phyloP scores from a whole-genome alignment of 2,113 vertebrate species.

The Oreocharis arfaki region DNA sequence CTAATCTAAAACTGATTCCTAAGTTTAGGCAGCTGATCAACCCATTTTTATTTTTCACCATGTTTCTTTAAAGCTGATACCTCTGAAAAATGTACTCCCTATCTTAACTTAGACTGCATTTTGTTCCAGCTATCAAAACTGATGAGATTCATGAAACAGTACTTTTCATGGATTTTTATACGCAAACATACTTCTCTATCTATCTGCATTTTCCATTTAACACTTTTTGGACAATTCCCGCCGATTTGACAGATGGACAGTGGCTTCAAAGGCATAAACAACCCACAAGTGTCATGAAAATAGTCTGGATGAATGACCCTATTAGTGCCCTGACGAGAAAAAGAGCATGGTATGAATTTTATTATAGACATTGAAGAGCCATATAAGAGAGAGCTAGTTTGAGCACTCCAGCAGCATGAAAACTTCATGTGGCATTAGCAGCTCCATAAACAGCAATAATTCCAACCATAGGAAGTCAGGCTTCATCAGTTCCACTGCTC shows the following conservation, averaged over 20 bases:
- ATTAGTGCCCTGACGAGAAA: background rate
- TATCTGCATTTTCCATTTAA: background rate
- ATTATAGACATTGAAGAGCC: background rate
- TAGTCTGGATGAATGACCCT: background rate
- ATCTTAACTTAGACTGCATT: background rate
- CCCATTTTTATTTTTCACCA: background rate
- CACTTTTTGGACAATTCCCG: background rate
- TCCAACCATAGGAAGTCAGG: background rate
- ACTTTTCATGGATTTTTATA: background rate
- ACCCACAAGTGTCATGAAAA: background rate
- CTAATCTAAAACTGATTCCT: no score
- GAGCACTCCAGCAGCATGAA: background rate
- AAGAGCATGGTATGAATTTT: background rate
- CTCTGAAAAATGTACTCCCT: background rate
- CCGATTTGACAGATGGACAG: background rate
- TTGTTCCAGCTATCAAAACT: background rate
- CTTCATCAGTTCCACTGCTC: background rate
- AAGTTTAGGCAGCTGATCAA: background rate
- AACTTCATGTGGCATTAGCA: background rate
- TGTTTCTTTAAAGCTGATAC: background rate
- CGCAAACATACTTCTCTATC: background rate
- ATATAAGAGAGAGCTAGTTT: background rate
- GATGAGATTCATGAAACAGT: background rate
- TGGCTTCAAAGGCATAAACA: background rate
- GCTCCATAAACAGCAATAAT: background rate